Base-by-base conservation (phyloP, 2,113 vertebrate genomes). In the Chaetops frenatus region DNA sequence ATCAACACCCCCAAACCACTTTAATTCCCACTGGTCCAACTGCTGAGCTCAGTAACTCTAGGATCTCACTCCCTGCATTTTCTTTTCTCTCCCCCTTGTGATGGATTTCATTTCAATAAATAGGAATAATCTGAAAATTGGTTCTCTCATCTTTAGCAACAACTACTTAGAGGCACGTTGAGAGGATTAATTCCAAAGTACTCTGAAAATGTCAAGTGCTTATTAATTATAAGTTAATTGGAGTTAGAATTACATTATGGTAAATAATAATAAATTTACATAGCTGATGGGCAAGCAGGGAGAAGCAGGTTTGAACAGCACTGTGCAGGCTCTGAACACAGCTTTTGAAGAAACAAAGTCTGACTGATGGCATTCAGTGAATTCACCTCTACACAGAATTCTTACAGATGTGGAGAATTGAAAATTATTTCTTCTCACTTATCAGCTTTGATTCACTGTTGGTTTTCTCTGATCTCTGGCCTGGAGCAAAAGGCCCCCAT, bases 161-260 rank as follows among this genome's bases (percentile, higher is more conserved):
- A 85, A 85, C 81, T 86, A 92, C 93, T 96, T 74, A 88, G 64
- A 93, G 56, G 44, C 16, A 0, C 31, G 1, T 45, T 25, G 93
- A 96, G 92, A 86, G 88, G 90, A 96, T 96, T 96, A 97, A 81
- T 79, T 60, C 16, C 35, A 38, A 79, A 97, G 88, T 18, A 67
- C 90, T 90, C 77, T 15, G 36, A 42, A 92, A 93, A 96, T 86
- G 95, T 97, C 95, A 96, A 97, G 95, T 92, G 90, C 90, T 92
- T 94, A 95, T 96, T 97, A 96, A 97, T 96, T 96, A 81, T 38
- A 78, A 96, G 90, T 86, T 97, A 97, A 96, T 93, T 97, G 80
- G 82, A 94, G 80, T 57, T 93, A 78, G 92, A 93, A 93, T 93
- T 96, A 88, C 60, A 74, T 79, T 93, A 92, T 81, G 76, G 92